Percentiles rank a stretch among this genome's conserved stretches.
phyloP scores from a whole-genome alignment of 2,113 vertebrate species.

The Chionis minor region DNA sequence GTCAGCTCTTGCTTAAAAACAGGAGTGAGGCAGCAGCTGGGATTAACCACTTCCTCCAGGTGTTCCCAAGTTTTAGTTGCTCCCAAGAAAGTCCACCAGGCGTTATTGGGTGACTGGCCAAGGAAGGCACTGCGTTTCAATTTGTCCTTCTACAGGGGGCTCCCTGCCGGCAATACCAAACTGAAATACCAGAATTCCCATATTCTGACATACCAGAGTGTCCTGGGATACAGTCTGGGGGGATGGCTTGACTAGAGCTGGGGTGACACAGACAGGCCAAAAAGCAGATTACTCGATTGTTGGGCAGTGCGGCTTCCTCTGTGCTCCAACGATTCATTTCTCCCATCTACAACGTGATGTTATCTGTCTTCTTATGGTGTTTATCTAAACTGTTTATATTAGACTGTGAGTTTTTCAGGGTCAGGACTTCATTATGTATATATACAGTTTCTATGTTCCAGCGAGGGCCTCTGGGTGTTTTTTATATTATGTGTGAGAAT shows the following conservation, averaged over 20 bases:
- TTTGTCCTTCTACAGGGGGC: neutral
- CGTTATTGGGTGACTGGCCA: neutral
- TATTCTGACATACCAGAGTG: rapidly evolving
- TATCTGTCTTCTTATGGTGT: neutral
- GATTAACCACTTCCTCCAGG: neutral
- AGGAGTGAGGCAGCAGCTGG: neutral
- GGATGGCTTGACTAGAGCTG: neutral
- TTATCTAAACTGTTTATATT: neutral
- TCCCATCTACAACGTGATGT: neutral
- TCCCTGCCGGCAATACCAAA: neutral
- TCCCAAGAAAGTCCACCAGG: neutral
- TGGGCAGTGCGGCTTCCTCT: neutral
- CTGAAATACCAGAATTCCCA: neutral
- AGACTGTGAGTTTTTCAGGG: neutral
- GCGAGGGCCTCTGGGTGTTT: neutral
- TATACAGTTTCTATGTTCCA: neutral
- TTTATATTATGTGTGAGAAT: neutral
- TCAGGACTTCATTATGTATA: neutral
- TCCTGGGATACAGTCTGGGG: neutral
- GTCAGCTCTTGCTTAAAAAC: neutral
- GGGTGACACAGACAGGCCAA: neutral
- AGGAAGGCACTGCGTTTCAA: neutral
- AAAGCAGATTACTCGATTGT: rapidly evolving
- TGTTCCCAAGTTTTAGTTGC: neutral
- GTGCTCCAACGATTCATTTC: neutral